phyloP scores from a whole-genome alignment of 2,888 invertebrate species.

The Oxystoma pomonae region DNA sequence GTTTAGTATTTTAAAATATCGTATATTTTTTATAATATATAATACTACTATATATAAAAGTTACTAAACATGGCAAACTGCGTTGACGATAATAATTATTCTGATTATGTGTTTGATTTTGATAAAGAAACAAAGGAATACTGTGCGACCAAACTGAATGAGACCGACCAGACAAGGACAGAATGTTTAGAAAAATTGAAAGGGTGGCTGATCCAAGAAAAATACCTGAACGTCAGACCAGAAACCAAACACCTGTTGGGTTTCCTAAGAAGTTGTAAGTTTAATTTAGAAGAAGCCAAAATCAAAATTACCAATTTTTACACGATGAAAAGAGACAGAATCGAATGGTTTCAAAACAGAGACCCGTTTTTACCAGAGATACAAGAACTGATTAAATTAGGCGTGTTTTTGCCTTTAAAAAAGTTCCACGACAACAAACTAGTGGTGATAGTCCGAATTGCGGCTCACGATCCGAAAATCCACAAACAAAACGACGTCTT shows the following conservation, averaged over 20 bases:
- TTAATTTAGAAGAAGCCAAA: constrained; percentile 55
- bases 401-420: constrained; percentile 57
- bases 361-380: constrained; percentile 56
- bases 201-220: constrained; percentile 46
- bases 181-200: constrained; percentile 37
- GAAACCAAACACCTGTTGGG: constrained; percentile 52
- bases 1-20: too few relatives aligned
- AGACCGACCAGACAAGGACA: not conserved
- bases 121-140: not conserved
- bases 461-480: constrained; percentile 55
- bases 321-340: constrained; percentile 51
- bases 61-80: not conserved
- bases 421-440: constrained; percentile 46
- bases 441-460: constrained; percentile 55
- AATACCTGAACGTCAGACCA: constrained; percentile 42
- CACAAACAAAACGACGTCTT: constrained; percentile 59
- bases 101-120: not conserved
- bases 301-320: constrained; percentile 56
- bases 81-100: not conserved
- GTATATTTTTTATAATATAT: too few relatives aligned
- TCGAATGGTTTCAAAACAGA: constrained; percentile 60
- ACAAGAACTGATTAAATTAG: constrained; percentile 53
- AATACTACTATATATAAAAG: too few relatives aligned
- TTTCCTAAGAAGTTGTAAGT: constrained; percentile 61
- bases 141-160: not conserved